Evolutionary conservation across 2,888 invertebrate genomes (phyloP).

Genomic region (Smittia sp.): DNA sequence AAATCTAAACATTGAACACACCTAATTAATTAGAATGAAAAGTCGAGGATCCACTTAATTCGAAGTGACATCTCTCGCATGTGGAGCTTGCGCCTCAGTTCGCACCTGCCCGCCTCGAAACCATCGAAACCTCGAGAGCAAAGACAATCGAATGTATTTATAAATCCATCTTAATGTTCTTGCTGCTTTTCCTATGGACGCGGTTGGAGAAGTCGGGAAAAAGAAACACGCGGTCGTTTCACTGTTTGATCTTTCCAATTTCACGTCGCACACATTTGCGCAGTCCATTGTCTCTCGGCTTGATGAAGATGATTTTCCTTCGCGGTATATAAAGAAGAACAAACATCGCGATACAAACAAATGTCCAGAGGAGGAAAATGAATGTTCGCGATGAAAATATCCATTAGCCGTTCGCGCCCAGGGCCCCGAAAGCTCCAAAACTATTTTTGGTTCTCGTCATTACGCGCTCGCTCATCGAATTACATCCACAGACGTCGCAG

Average conservation of each 20-base stretch:
- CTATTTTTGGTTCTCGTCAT: constrained; percentile 26
- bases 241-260: constrained; percentile 22
- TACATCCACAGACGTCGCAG: constrained; percentile 16
- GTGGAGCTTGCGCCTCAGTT: background rate
- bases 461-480: background rate
- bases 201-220: constrained; percentile 34
- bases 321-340: background rate
- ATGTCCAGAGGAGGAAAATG: constrained; percentile 33
- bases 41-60: constrained; percentile 31
- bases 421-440: constrained; percentile 36
- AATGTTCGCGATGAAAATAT: constrained; percentile 38
- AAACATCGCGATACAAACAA: constrained; percentile 29
- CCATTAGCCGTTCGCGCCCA: constrained; percentile 33
- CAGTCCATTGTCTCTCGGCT: constrained; percentile 32
- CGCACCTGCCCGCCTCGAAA: background rate
- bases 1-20: constrained; percentile 8
- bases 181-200: constrained; percentile 24
- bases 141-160: constrained; percentile 40
- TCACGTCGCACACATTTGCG: constrained; percentile 20
- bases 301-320: background rate
- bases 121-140: background rate
- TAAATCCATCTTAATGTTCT: constrained; percentile 38
- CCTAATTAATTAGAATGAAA: constrained; percentile 39
- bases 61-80: background rate
- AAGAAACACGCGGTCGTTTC: constrained; percentile 22